phyloP scores from a whole-genome alignment of 2,888 invertebrate species.

The Biston stratarius region DNA sequence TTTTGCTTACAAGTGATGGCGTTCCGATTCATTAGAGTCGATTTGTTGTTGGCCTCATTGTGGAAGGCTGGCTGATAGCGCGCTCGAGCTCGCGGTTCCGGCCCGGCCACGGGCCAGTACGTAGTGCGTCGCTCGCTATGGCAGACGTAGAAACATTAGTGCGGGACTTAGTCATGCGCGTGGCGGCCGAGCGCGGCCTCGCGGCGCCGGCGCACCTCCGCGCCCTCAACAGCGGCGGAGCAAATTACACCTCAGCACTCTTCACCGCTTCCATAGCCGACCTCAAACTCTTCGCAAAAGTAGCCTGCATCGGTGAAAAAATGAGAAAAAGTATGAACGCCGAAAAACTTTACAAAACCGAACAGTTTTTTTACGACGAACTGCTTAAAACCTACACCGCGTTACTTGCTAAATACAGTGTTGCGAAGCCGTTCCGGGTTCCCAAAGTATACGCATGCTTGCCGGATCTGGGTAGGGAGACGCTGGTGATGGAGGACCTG shows the following conservation, averaged over 20 bases:
- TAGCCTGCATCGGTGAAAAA: constrained; percentile 53
- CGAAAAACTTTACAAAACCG: constrained; percentile 50
- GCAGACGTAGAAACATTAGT: constrained; percentile 54
- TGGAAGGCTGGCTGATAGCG: background rate
- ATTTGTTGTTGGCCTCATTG: constrained; percentile 20
- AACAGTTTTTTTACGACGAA: constrained; percentile 54
- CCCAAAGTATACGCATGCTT: constrained; percentile 57
- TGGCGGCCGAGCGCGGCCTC: constrained; percentile 49
- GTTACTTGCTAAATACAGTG: constrained; percentile 50
- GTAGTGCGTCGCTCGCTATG: constrained; percentile 47
- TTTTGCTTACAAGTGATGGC: too few species aligned
- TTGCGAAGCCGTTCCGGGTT: constrained; percentile 51
- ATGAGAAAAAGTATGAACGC: constrained; percentile 48
- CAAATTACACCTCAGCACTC: constrained; percentile 60
- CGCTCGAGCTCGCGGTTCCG: background rate
- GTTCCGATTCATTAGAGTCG: background rate
- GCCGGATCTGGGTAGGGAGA: constrained; percentile 50
- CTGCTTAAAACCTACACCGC: constrained; percentile 44
- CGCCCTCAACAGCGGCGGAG: constrained; percentile 58
- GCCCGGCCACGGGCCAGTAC: background rate
- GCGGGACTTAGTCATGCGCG: constrained; percentile 49
- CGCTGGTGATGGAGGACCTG: constrained; percentile 64
- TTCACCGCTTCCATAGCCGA: constrained; percentile 51
- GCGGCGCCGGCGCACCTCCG: constrained; percentile 45
- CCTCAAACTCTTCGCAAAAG: constrained; percentile 63